Base-by-base conservation (phyloP, 2,797 vertebrate genomes). In the Rhinatrema bivittatum region DNA sequence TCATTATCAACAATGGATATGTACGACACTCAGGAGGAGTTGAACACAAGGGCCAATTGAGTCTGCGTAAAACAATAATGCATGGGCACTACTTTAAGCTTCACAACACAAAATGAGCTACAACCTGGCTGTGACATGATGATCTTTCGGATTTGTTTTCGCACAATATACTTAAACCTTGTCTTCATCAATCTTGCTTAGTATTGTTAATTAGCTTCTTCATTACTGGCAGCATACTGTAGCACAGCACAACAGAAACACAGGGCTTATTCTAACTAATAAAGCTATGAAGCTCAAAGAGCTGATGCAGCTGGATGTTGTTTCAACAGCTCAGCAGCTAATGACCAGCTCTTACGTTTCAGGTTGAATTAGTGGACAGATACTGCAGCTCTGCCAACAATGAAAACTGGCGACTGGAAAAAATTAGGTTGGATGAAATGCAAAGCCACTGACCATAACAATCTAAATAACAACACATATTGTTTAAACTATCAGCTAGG, bases 141-240 rank as follows among this genome's bases (percentile, higher is more conserved):
- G n/a, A n/a, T n/a, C n/a, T n/a, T n/a, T n/a, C n/a, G 25, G 32
- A 46, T 42, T 72, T 74, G 70, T 72, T 76, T 71, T 66, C 71
- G 60, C 42, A 55, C 17, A 44, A 48, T 29, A 72, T 73, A 69
- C 40, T n/a, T 71, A 66, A 70, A 60, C 53, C 16, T 61, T 5
- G 1, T 50, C 53, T 66, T 42, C 49, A 54, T 16, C 64, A 69
- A 37, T 64, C 58, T 61, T 49, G 24, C 33, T 68, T 50, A 39
- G 0, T 39, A 45, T 51, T 57, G 36, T 38, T 75, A 64, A 75
- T 76, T 76, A 65, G 76, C 56, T 65, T 66, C 42, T 76, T 71
- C 44, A 1, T 27, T 65, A 56, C 53, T 13, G 1, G 40, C 42
- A 65, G 19, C 32, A 27, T 35, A 49, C 29, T 40, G 23, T 10